Base-by-base conservation (phyloP, 2,797 vertebrate species). In the Sebastolobus alascanus region DNA sequence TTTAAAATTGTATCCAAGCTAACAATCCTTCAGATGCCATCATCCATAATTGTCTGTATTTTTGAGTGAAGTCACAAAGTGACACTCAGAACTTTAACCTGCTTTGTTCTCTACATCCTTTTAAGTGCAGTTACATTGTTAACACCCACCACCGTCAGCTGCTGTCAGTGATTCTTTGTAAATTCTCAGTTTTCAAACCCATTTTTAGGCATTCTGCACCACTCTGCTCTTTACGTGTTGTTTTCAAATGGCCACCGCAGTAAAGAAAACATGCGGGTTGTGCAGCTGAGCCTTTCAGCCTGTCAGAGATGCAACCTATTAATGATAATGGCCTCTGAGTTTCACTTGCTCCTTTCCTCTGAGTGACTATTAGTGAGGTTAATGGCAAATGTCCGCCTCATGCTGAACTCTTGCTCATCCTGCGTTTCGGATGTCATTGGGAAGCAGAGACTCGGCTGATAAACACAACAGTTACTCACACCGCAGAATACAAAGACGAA, bases 241-340 rank as follows among this genome's bases (percentile, higher is more conserved):
- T 63, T 75, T 78, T 81, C 73, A 77, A 78, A 77, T 55, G 3
- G 25, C 55, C 50, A 2, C 52, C 33, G 56, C 22, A 66, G 46
- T 60, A 80, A 14, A 77, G 7, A 68, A 82, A 69, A 55, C 27
- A 33, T 1, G 46, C 7, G 61, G 73, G 18, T 2, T n/a, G 55
- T 54, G n/a, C 67, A 54, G 18, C 37, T 8, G 18, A 79, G 55
- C 58, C 71, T 61, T 73, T 81, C 63, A 56, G 46, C 33, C 77
- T 46, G 67, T 80, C 83, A 79, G 72, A 82, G 60, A 85, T 79
- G 20, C 76, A 55, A 63, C 76, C 85, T 71, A 74, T 85, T 86
- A 70, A 2, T 64, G 83, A 71, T 89, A 90, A 93, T 79, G 84
- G 86, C 50, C 56, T 80, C 35, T 82, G 86, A 91, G 92, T 92